Conservation (phyloP, 2,113 vertebrate species). For the Gopherus flavomarginatus region DNA sequence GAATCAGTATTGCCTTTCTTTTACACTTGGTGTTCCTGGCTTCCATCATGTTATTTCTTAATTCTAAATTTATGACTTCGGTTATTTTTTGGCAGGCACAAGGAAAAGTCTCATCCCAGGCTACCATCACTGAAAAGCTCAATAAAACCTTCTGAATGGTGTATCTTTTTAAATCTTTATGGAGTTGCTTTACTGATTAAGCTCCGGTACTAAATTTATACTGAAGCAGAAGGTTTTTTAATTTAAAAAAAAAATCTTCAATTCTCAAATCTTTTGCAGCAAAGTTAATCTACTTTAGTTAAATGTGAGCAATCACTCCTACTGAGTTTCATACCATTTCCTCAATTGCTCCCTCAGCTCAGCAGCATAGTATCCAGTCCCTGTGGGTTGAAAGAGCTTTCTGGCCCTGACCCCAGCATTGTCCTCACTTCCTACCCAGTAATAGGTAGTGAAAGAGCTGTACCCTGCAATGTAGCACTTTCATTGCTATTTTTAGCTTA, state of each 20-base stretch:
- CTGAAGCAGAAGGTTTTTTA: conserved; percentile 11
- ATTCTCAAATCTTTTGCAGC: conserved; percentile 51
- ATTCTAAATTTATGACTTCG: conserved; percentile 34
- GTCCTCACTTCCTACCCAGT: conserved; percentile 47
- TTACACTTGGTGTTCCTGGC: conserved; percentile 41
- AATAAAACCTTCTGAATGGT: conserved; percentile 59
- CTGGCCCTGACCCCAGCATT: conserved; percentile 50
- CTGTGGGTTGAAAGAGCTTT: conserved; percentile 45
- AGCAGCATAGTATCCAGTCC: conserved; percentile 31
- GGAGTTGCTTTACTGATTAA: conserved; percentile 59
- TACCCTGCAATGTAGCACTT: background rate
- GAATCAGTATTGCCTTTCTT: conserved; percentile 11
- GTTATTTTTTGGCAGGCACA: conserved; percentile 56
- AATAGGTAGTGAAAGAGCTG: conserved; percentile 18
- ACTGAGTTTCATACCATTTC: conserved; percentile 37
- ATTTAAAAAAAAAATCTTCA: conserved; percentile 45
- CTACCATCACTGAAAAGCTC: conserved; percentile 39
- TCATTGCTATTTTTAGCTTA: background rate
- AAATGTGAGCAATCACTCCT: conserved; percentile 60
- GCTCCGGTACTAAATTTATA: background rate
- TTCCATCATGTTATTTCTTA: conserved; percentile 37
- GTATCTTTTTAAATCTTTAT: background rate
- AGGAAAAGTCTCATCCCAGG: conserved; percentile 41
- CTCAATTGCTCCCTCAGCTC: conserved; percentile 39
- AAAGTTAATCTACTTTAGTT: conserved; percentile 67